Conservation (phyloP, 1,140 invertebrate species). For the Rhysida immarginata region DNA sequence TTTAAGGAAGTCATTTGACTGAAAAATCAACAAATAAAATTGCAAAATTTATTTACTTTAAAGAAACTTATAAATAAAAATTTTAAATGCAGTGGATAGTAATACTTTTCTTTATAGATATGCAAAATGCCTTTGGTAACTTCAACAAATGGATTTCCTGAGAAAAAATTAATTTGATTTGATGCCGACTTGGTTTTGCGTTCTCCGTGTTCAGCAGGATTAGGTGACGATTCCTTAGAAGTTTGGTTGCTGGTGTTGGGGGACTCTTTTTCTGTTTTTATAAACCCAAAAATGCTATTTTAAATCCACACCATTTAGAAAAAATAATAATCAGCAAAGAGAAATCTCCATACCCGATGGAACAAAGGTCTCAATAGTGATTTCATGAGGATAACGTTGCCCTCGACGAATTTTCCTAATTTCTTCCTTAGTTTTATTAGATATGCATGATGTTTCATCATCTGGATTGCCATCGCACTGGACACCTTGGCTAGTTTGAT, state of each 20-base stretch:
- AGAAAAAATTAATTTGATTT: conserved; percentile 51
- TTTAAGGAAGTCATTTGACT: conserved; percentile 40
- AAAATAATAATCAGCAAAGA: neutral
- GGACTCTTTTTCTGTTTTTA: neutral
- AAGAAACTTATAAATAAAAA: conserved; percentile 7
- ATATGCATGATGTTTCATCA: neutral
- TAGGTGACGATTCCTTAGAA: conserved; percentile 11
- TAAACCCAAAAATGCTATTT: neutral
- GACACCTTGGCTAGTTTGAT: neutral
- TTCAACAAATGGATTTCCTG: conserved; percentile 93
- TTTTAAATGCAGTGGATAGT: too few species aligned
- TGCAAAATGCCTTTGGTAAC: conserved; percentile 90
- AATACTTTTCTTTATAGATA: conserved; percentile 90
- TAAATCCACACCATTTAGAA: conserved; percentile 11
- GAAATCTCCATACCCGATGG: conserved; percentile 4
- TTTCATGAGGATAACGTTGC: conserved; percentile 40
- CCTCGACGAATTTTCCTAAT: conserved; percentile 30
- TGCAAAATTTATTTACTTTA: neutral
- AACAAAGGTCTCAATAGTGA: conserved; percentile 43
- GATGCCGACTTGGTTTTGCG: conserved; percentile 13
- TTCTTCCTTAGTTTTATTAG: neutral
- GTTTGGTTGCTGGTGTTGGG: neutral
- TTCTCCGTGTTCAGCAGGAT: conserved; percentile 11
- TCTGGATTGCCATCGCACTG: neutral
- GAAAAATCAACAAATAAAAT: conserved; percentile 16